Base-by-base conservation (phyloP, 1,140 invertebrate species). In the Heliconius hewitsoni region DNA sequence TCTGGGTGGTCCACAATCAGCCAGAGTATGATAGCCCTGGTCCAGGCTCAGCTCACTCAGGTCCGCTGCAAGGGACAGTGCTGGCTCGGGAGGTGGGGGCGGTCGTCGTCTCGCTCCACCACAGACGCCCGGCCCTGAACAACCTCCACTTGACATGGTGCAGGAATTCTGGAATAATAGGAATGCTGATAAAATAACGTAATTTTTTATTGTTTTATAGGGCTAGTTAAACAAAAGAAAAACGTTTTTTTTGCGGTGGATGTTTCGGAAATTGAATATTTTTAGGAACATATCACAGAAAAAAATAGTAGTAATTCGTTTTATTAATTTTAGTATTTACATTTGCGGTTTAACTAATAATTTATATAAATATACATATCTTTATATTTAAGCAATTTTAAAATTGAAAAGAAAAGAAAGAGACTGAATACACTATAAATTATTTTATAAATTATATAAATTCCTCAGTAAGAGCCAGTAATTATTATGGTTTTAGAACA, bases 11-110 rank as follows among this genome's bases (percentile, higher is more conserved):
- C 91, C 91, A 91, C 95, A 81, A 90, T 95, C 86, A 80, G 97
- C 96, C 60, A 97, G 91, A 2, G 97, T 97, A 83, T 97, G 97
- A 90, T 97, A 97, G 9, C 97, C 97, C 88, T 97, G 96, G 89
- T 97, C 97, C 30, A 97, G 89, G 82, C 95, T 96, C 39, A 96
- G 96, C 82, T 94, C 93, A 74, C 93, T 94, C 19, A 94, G 85
- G 73, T 94, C 91, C 2, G 91, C 92, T 23, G 91, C 89, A 1
- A 94, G 86, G 19, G 93, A 91, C 27, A 90, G 87, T 0, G 89
- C 87, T 3, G 92, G 92, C 83, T 92, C 91, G 0, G 93, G 93
- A 0, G 93, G 93, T 1, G 92, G 91, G 5, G 91, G 93, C 8
- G 91, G 93, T 19, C 93, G 81, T 11, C 92, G 83, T 18, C 91